Evolutionary conservation across 2,888 invertebrate species (phyloP).

Genomic region (Phortica okadai): DNA sequence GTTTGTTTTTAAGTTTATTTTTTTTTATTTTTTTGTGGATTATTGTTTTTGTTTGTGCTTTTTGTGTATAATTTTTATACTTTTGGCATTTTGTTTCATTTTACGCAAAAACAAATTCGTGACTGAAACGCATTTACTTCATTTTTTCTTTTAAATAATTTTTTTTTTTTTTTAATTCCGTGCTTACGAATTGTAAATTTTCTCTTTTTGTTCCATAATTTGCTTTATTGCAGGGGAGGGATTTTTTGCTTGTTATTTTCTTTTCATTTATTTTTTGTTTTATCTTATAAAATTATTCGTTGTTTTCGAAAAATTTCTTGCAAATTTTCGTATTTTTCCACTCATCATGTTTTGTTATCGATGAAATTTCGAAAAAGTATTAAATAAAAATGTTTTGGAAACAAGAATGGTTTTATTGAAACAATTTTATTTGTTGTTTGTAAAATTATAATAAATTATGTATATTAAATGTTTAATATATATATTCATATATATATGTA

Average conservation of each 20-base stretch:
- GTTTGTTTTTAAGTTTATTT: slow-evolving; percentile 49
- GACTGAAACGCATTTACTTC: slow-evolving; percentile 17
- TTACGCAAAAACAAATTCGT: slow-evolving; percentile 29
- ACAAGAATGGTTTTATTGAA: slow-evolving; percentile 5
- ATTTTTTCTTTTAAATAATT: slow-evolving; percentile 21
- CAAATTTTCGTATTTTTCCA: slow-evolving; percentile 28
- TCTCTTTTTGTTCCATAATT: slow-evolving; percentile 6
- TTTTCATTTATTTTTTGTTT: slow-evolving; percentile 47
- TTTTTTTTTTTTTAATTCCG: neutral
- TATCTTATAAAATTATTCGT: slow-evolving; percentile 66
- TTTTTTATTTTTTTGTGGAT: slow-evolving; percentile 47
- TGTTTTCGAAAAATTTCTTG: slow-evolving; percentile 68
- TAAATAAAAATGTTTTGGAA: slow-evolving; percentile 7
- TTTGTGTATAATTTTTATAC: slow-evolving; percentile 42
- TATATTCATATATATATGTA: slow-evolving; percentile 48
- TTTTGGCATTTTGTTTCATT: slow-evolving; percentile 28
- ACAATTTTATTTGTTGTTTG: neutral
- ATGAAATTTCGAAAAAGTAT: no score
- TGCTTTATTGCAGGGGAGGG: slow-evolving; percentile 51
- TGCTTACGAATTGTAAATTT: neutral
- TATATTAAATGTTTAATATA: slow-evolving; percentile 23
- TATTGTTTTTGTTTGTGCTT: slow-evolving; percentile 49
- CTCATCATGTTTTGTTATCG: no score
- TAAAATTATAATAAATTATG: slow-evolving; percentile 13
- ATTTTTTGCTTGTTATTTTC: slow-evolving; percentile 47